Evolutionary conservation across 2,113 vertebrate genomes (phyloP), one percentile per base, ranked within the genome.

Genomic region (Salvelinus alpinus): DNA sequence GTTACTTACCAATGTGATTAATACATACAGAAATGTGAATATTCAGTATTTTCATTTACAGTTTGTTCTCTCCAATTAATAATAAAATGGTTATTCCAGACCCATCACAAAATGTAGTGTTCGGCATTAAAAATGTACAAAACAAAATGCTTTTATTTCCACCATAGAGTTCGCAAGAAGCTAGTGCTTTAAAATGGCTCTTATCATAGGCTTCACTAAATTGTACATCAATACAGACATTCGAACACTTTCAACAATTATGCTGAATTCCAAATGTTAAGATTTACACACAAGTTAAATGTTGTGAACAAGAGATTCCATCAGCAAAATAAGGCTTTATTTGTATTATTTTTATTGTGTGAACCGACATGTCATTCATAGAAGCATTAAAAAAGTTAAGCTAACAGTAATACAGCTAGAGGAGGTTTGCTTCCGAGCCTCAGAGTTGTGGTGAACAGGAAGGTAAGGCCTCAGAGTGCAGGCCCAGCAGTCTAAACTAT

Each of bases 1-100:
- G 29, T 54, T 57, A 69, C 13, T 70, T 75, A 62, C n/a, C 78
- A 27, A 80, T 22, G 18, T 1, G 51, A 31, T 72, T 47, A 24
- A 73, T 48, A n/a, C 59, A 24, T 64, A 68, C 62, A 80, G 48
- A 81, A 70, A 60, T 3, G 5, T 70, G 72, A 62, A 65, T 80
- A 64, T 77, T 73, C 74, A 16, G 64, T 86, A 87, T 25, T 91
- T 86, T 94, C 91, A 92, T 94, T 93, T 89, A 84, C 82, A 86
- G 76, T 71, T 80, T 83, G 84, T 82, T 88, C 51, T 80, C 78
- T 84, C 88, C 71, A 75, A 13, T 48, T 71, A 81, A 62, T 67
- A 80, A 70, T 75, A 78, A 69, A 70, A 76, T 82, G 72, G 48
- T n/a, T 83, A 75, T 38, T 60, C 34, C 71, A 82, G 59, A 66